Percentiles rank a stretch among this genome's conserved stretches.
Conservation (phyloP, 2,888 invertebrate species). For the Conomelus anceps region DNA sequence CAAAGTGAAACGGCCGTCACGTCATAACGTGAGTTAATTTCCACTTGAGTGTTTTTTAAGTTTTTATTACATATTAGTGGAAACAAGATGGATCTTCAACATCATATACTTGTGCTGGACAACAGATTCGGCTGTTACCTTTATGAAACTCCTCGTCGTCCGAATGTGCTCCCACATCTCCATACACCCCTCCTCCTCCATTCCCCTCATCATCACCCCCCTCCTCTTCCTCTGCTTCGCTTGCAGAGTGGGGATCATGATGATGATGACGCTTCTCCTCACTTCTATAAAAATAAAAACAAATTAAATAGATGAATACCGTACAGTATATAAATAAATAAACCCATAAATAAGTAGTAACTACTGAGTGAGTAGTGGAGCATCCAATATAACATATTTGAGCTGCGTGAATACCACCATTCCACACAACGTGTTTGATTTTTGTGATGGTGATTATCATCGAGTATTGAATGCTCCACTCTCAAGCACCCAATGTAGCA, state of each 20-base stretch:
- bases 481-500: too few species aligned
- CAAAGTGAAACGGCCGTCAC: too few species aligned
- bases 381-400: too few species aligned
- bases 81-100: too few species aligned
- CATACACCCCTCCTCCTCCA: conserved; percentile 41
- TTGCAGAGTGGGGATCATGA: background rate
- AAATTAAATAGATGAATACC: background rate
- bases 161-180: conserved; percentile 46
- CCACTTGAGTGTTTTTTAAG: too few species aligned
- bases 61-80: too few species aligned
- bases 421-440: too few species aligned
- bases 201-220: background rate
- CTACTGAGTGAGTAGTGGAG: background rate
- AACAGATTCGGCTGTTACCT: conserved; percentile 36
- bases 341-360: background rate
- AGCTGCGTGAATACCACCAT: too few species aligned
- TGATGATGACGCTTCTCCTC: background rate
- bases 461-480: too few species aligned
- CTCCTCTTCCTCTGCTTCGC: background rate
- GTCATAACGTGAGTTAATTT: too few species aligned
- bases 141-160: conserved; percentile 60
- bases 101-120: too few species aligned
- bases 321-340: background rate
- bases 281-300: background rate
- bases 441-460: too few species aligned